Percentiles rank a stretch among this genome's conserved stretches.
Conservation (phyloP, 2,113 vertebrate species). For the Nipponia nippon region DNA sequence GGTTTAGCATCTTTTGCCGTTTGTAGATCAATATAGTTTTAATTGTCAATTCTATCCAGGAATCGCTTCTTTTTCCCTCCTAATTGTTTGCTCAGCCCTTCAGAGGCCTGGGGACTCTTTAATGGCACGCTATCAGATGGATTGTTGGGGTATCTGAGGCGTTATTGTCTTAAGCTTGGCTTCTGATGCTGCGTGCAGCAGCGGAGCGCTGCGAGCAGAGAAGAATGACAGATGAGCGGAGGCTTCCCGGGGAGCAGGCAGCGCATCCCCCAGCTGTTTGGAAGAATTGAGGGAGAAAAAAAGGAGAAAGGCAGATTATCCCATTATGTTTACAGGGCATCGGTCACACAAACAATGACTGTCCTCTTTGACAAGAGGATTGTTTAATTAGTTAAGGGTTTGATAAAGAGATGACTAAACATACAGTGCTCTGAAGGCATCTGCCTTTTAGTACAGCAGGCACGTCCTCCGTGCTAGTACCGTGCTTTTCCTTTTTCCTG, state of each 20-base stretch:
- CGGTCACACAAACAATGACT: slow-evolving; percentile 24
- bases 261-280: slow-evolving; percentile 55
- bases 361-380: slow-evolving; percentile 41
- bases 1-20: neutral
- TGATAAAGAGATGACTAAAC: slow-evolving; percentile 55
- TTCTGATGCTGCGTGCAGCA: slow-evolving; percentile 64
- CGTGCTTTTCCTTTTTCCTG: neutral
- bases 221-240: neutral
- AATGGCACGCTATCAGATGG: neutral
- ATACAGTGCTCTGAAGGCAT: slow-evolving; percentile 51
- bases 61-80: neutral
- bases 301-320: slow-evolving; percentile 43
- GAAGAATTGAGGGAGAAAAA: neutral
- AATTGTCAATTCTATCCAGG: neutral
- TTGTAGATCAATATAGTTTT: neutral
- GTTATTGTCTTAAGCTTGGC: slow-evolving; percentile 49
- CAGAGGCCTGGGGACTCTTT: neutral
- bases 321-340: slow-evolving; percentile 55
- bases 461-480: neutral
- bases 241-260: neutral
- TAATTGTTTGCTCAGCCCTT: neutral
- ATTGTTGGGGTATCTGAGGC: neutral
- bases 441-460: slow-evolving; percentile 24
- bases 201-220: neutral
- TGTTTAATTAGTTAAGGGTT: slow-evolving; percentile 59